phyloP scores from a whole-genome alignment of 2,888 invertebrate genomes.

The Drosophila prolongata region DNA sequence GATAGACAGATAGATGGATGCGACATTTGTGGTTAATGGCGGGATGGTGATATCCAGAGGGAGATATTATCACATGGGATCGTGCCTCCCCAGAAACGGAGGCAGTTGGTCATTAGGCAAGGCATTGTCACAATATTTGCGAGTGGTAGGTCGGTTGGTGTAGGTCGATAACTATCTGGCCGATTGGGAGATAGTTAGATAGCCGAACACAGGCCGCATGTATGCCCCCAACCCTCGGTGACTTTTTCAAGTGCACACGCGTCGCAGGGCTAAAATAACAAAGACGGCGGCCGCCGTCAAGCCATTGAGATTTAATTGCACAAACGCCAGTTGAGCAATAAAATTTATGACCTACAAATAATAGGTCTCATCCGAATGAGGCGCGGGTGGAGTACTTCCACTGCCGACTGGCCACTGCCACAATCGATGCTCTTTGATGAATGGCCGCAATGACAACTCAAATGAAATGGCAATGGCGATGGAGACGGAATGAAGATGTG shows the following conservation, averaged over 20 bases:
- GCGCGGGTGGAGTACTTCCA: background rate
- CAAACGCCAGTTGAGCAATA: slow-evolving; percentile 82
- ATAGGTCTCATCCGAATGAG: slow-evolving; percentile 73
- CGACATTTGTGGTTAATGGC: slow-evolving; percentile 47
- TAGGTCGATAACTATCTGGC: slow-evolving; percentile 21
- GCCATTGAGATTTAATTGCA: slow-evolving; percentile 83
- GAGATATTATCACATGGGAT: background rate
- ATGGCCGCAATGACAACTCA: slow-evolving; percentile 49
- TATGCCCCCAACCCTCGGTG: slow-evolving; percentile 1
- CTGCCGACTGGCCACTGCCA: too few relatives aligned
- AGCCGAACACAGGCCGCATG: slow-evolving; percentile 6
- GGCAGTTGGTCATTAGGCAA: slow-evolving; percentile 24
- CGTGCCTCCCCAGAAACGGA: slow-evolving; percentile 10
- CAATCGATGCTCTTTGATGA: slow-evolving; percentile 66
- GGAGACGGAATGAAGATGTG: slow-evolving; percentile 53
- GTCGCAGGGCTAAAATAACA: slow-evolving; percentile 55
- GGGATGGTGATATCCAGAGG: background rate
- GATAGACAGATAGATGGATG: slow-evolving; percentile 1
- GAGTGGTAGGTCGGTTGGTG: slow-evolving; percentile 2
- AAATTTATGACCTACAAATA: slow-evolving; percentile 84
- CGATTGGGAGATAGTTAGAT: slow-evolving; percentile 13
- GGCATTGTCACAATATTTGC: slow-evolving; percentile 65
- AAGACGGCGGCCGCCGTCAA: slow-evolving; percentile 64
- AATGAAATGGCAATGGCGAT: slow-evolving; percentile 27
- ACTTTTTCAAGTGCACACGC: slow-evolving; percentile 43